Evolutionary conservation across 2,888 invertebrate genomes (phyloP), one percentile per base, ranked within the genome.

Genomic region (Eupithecia insigniata): DNA sequence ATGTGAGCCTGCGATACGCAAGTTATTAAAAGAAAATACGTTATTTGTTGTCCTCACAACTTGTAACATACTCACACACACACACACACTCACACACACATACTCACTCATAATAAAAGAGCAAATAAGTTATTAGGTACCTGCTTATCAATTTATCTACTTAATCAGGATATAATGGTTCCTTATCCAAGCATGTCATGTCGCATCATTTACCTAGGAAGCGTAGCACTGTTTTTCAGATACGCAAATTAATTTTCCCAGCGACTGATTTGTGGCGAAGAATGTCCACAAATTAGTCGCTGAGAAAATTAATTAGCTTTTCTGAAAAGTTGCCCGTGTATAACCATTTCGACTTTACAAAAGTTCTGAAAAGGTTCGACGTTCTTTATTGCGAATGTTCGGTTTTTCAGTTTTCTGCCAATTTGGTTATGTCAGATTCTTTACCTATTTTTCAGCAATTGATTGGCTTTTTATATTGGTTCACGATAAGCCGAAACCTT

Each of bases 351-450:
- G 55, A 26, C 55, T 55, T 55, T 55, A 22, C 22, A 12, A 22
- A 22, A 51, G 22, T 51, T 55, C 55, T 55, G 26, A 55, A 55
- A 55, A 55, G 55, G 55, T 55, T 55, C 26, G 22, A 55, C 26
- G 55, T 55, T 26, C 10, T 51, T 51, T 51, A 51, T 55, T 55
- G 55, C 26, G 55, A 55, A 55, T 55, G 55, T 26, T 55, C 55
- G 55, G 55, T 55, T 55, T 55, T 26, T 14, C 26, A 26, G 55
- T 55, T 55, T 55, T 26, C 26, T 14, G 26, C 55, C 55, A 55
- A 55, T 55, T 55, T 55, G 55, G 26, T 26, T 26, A 12, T 55
- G 12, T 12, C 55, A 55, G 55, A 26, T 51, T 12, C 12, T 22
- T 22, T 26, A 51, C 12, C 26, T 22, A 4, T 55, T 55, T 51